These are phyloP conservation scores for Eupsittula cactorum DNA, from an alignment of 2,113 vertebrate species.

Conservation along the genomic window DNA sequence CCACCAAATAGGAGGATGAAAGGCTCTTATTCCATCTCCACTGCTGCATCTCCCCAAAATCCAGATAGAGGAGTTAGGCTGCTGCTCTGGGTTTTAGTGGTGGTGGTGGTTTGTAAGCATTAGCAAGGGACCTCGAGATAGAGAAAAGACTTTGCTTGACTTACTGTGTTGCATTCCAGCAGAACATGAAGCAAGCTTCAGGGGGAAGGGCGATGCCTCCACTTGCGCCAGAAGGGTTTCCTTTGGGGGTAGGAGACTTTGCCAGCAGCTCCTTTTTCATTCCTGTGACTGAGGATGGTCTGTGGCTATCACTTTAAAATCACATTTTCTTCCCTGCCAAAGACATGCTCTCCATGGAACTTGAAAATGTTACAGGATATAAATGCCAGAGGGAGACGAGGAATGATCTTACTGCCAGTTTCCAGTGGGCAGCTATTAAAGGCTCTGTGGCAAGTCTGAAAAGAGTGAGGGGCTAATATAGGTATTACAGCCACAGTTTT, in stretches of 20 bases:
- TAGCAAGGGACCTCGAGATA: not conserved
- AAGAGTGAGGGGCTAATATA: not conserved
- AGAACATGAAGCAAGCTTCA: not conserved
- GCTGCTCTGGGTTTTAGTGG: not conserved
- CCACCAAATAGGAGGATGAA: not conserved
- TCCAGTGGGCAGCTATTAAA: constrained; percentile 44
- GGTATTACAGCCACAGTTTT: not conserved
- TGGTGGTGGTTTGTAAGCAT: not conserved
- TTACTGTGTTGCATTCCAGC: not conserved
- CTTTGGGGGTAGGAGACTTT: not conserved
- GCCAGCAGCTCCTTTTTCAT: not conserved
- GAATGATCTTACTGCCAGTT: constrained; percentile 24
- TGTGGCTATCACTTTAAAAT: not conserved
- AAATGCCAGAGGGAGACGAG: not conserved
- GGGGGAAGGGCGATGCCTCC: not conserved
- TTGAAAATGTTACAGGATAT: constrained; percentile 23
- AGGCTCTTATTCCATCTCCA: not conserved
- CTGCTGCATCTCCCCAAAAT: not conserved
- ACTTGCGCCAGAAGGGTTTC: not conserved
- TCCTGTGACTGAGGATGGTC: not conserved
- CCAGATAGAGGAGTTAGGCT: not conserved
- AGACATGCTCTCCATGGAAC: not conserved
- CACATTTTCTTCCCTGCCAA: constrained; percentile 10
- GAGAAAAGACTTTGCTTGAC: not conserved
- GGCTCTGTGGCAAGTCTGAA: constrained; percentile 4